Conservation (phyloP, 1,140 invertebrate species). For the Procambarus virginalis region DNA sequence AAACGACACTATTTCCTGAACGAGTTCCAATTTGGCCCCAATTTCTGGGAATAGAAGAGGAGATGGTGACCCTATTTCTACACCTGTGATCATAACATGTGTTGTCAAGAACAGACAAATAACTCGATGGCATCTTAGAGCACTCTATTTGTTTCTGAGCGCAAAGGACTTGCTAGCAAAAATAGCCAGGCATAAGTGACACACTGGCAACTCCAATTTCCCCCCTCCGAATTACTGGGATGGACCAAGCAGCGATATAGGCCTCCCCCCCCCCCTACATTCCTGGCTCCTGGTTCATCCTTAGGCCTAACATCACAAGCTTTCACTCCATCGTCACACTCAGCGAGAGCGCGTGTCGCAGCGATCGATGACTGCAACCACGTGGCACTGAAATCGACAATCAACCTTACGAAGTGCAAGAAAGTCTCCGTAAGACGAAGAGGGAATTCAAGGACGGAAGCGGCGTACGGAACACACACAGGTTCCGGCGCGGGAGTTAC, state of each 20-base stretch:
- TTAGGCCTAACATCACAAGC: background rate
- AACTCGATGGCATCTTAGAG: background rate
- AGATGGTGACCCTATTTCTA: background rate
- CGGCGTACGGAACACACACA: too few species aligned
- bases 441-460: too few species aligned
- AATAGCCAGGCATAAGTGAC: slow-evolving; percentile 5
- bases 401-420: too few species aligned
- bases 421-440: too few species aligned
- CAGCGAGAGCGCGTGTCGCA: too few species aligned
- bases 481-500: too few species aligned
- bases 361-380: too few species aligned
- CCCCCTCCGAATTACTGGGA: slow-evolving; percentile 54
- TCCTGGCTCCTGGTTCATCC: slow-evolving; percentile 9
- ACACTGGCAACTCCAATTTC: slow-evolving; percentile 21
- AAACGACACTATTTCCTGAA: slow-evolving; percentile 58
- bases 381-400: too few species aligned
- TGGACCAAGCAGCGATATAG: slow-evolving; percentile 60
- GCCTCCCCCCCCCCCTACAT: slow-evolving; percentile 21
- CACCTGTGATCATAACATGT: background rate
- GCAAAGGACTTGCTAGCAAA: background rate
- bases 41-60: slow-evolving; percentile 8
- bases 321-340: too few species aligned
- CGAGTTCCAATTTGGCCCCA: slow-evolving; percentile 39
- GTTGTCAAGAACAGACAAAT: background rate
- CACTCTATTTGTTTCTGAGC: background rate